These are phyloP conservation scores for Sebastes trivittatus DNA, from an alignment of 2,797 vertebrate genomes.

Conservation along the genomic window DNA sequence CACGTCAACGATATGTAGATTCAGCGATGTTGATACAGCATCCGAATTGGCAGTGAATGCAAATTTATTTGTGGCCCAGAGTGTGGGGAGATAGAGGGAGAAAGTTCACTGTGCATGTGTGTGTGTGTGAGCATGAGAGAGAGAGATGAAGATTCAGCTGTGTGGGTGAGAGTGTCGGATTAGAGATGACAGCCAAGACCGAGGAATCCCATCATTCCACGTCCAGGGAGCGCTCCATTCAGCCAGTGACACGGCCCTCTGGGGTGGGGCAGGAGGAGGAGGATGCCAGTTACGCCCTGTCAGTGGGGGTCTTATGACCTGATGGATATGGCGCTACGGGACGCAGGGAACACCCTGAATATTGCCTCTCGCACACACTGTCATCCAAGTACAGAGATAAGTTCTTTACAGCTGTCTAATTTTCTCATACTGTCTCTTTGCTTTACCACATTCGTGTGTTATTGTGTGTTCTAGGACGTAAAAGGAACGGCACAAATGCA, in stretches of 20 bases:
- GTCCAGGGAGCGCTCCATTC: slow-evolving; percentile 65
- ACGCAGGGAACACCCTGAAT: slow-evolving; percentile 58
- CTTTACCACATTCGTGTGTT: background rate
- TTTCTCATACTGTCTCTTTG: background rate
- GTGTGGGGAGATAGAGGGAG: background rate
- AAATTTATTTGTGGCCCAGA: slow-evolving; percentile 60
- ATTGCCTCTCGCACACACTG: slow-evolving; percentile 32
- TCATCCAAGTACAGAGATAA: slow-evolving; percentile 27
- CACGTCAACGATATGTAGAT: slow-evolving; percentile 72
- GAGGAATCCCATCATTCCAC: slow-evolving; percentile 79
- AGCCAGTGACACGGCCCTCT: slow-evolving; percentile 55
- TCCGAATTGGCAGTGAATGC: slow-evolving; percentile 65
- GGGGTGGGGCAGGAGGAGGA: slow-evolving; percentile 44
- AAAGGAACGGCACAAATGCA: background rate
- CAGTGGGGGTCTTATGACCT: slow-evolving; percentile 71
- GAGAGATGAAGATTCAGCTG: slow-evolving; percentile 77
- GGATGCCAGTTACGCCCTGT: slow-evolving; percentile 64
- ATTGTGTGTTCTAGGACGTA: background rate
- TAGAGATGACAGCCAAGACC: slow-evolving; percentile 77
- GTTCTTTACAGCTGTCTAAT: slow-evolving; percentile 1
- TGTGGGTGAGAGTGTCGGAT: slow-evolving; percentile 75
- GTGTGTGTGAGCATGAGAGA: slow-evolving; percentile 8
- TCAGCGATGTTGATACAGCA: slow-evolving; percentile 66
- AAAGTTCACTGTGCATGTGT: slow-evolving; percentile 17
- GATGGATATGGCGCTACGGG: slow-evolving; percentile 71